phyloP scores from a whole-genome alignment of 2,113 vertebrate genomes.

The Gallinago undulata region DNA sequence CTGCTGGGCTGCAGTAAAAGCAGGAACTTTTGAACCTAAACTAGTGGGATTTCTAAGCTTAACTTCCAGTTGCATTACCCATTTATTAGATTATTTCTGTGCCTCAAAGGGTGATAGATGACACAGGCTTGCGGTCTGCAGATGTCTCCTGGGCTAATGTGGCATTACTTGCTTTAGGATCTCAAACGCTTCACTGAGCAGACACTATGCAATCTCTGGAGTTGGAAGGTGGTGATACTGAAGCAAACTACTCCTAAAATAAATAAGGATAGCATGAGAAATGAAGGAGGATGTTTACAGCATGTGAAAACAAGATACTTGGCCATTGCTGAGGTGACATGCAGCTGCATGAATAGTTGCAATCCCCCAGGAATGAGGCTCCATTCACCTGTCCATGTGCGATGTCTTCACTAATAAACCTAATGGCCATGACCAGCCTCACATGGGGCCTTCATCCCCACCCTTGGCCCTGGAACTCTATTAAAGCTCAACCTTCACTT shows the following conservation, averaged over 20 bases:
- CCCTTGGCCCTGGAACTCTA: background rate
- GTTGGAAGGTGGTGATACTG: background rate
- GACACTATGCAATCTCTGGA: background rate
- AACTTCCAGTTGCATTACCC: background rate
- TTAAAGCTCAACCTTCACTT: fast-evolving
- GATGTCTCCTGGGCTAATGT: background rate
- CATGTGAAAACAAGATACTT: background rate
- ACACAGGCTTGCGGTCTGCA: background rate
- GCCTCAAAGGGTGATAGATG: background rate
- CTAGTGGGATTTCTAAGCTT: background rate
- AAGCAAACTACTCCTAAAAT: background rate
- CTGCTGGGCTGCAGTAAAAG: background rate
- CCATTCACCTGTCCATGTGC: background rate
- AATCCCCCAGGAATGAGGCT: background rate
- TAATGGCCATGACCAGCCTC: background rate
- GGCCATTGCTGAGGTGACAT: background rate
- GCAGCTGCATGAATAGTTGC: background rate
- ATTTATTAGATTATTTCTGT: background rate
- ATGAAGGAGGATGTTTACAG: background rate
- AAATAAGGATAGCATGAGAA: background rate
- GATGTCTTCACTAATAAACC: background rate
- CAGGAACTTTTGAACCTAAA: background rate
- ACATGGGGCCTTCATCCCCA: background rate
- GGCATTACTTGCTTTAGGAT: fast-evolving
- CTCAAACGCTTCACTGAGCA: fast-evolving